A percentile compares a stretch with the other conserved stretches of the same genome.
Conservation (phyloP, 2,113 vertebrate genomes). For the Pleuronectes platessa region DNA sequence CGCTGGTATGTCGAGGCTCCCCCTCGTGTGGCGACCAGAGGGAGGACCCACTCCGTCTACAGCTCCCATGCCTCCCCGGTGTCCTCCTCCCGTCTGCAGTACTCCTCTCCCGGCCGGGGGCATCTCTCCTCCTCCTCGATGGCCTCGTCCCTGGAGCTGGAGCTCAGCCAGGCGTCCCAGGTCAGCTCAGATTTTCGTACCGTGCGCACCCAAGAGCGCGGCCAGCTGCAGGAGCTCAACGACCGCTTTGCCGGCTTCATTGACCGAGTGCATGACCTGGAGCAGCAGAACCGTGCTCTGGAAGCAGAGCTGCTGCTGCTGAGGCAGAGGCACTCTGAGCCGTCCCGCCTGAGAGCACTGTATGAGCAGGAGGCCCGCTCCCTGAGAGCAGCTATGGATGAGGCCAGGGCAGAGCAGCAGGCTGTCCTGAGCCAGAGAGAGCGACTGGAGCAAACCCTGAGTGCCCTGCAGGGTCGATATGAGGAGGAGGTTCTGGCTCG, state of each 20-base stretch:
- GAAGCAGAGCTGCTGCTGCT: constrained; percentile 68
- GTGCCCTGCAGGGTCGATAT: constrained; percentile 70
- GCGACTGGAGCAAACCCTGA: constrained; percentile 72
- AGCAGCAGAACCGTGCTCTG: constrained; percentile 80
- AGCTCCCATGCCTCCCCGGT: constrained; percentile 69
- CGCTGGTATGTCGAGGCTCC: constrained; percentile 84
- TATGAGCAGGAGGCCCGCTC: constrained; percentile 78
- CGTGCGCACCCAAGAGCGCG: constrained; percentile 75
- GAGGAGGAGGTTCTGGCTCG: constrained; percentile 72
- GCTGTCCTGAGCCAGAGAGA: constrained; percentile 77
- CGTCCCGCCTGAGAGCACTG: constrained; percentile 82
- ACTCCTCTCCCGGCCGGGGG: constrained; percentile 72
- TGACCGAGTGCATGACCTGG: constrained; percentile 82
- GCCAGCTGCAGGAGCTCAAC: constrained; percentile 84
- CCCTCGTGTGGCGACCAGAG: constrained; percentile 68
- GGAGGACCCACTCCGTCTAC: constrained; percentile 75
- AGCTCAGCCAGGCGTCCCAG: constrained; percentile 80
- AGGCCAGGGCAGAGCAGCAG: constrained; percentile 81
- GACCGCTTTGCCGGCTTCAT: constrained; percentile 84
- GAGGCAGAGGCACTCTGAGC: constrained; percentile 86
- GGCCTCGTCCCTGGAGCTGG: constrained; percentile 70
- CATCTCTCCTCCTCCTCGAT: constrained; percentile 65
- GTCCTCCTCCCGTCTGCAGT: constrained; percentile 66
- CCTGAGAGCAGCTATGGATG: constrained; percentile 79
- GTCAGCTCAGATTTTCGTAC: constrained; percentile 74